Conservation (phyloP, 2,113 vertebrate species). For the Arizona elegans region DNA sequence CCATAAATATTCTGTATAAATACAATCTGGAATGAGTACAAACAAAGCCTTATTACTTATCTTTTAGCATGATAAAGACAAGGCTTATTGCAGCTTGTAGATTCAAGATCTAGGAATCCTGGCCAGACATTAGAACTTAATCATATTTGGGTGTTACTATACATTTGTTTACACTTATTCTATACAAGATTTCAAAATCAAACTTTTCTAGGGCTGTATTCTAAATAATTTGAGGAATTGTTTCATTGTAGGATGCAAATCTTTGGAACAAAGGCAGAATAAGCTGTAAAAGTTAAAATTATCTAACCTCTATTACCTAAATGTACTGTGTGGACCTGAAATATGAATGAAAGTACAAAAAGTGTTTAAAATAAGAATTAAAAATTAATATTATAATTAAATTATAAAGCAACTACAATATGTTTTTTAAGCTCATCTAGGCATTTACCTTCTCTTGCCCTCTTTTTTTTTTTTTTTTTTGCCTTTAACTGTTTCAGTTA, state of each 20-base stretch:
- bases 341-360: background rate
- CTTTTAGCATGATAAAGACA: background rate
- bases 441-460: background rate
- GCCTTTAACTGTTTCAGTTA: background rate
- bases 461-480: background rate
- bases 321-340: background rate
- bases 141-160: background rate
- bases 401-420: background rate
- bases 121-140: background rate
- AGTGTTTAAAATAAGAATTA: background rate
- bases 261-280: background rate
- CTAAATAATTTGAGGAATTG: background rate
- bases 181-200: background rate
- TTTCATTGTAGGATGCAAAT: background rate
- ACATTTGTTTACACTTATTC: background rate
- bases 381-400: background rate
- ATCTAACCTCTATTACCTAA: background rate
- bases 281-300: background rate
- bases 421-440: background rate
- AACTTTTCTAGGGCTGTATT: background rate
- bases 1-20: background rate
- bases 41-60: background rate
- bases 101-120: background rate
- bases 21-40: background rate
- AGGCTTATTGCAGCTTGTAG: background rate